Percentiles rank a stretch among this genome's conserved stretches.
phyloP scores from a whole-genome alignment of 1,140 invertebrate genomes.

The Caerostris darwini region DNA sequence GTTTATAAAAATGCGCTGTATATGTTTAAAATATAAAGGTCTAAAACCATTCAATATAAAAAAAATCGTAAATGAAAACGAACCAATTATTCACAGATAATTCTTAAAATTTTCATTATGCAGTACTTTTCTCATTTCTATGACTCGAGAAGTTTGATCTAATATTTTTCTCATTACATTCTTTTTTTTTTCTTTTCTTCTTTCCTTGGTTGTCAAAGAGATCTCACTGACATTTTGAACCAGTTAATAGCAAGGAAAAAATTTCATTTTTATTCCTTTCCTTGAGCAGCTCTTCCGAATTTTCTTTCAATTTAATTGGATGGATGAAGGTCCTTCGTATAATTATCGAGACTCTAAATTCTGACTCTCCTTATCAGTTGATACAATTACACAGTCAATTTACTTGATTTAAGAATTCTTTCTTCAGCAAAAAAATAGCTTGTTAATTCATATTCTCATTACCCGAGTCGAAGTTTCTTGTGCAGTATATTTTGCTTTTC shows the following conservation, averaged over 20 bases:
- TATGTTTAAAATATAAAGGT: too few relatives aligned
- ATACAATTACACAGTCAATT: background rate
- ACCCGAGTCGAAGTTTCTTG: too few relatives aligned
- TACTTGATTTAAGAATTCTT: background rate
- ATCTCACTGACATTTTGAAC: background rate
- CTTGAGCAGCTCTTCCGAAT: background rate
- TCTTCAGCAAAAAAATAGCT: background rate
- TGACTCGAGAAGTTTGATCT: background rate
- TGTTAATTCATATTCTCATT: too few relatives aligned
- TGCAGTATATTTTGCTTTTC: too few relatives aligned
- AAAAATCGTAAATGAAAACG: too few relatives aligned
- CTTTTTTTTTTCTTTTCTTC: background rate
- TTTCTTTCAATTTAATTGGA: background rate
- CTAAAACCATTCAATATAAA: too few relatives aligned
- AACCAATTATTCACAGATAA: background rate
- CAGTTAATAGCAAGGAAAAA: background rate
- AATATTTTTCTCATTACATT: background rate
- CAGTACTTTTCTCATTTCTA: background rate
- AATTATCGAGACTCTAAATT: background rate
- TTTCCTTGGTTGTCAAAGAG: background rate
- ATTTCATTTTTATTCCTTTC: background rate
- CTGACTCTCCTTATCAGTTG: background rate
- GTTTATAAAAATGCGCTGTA: too few relatives aligned
- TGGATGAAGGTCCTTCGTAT: background rate
- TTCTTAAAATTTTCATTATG: background rate